phyloP scores from a whole-genome alignment of 2,113 vertebrate genomes.

The Pelusios castaneus region DNA sequence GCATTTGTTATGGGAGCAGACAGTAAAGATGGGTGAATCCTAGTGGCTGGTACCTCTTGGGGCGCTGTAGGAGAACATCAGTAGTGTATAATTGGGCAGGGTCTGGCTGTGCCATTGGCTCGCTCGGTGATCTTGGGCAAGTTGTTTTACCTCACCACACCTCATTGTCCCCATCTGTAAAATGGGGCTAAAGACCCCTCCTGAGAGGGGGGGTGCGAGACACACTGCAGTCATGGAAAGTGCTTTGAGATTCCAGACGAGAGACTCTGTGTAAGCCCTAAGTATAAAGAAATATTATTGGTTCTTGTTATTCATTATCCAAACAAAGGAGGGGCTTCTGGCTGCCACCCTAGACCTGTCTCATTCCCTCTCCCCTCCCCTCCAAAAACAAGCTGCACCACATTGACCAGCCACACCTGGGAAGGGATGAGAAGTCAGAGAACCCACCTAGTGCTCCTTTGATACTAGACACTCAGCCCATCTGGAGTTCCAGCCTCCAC shows the following conservation, averaged over 20 bases:
- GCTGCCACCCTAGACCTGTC: neutral
- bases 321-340: neutral
- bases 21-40: neutral
- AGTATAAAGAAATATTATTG: neutral
- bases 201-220: neutral
- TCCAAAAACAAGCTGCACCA: neutral
- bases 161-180: neutral
- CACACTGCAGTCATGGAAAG: neutral
- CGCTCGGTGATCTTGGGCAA: neutral
- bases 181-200: neutral
- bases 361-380: neutral
- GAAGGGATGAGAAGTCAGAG: neutral
- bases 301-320: neutral
- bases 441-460: neutral
- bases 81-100: neutral
- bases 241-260: neutral
- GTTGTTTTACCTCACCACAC: neutral
- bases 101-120: neutral
- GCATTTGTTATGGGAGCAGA: neutral
- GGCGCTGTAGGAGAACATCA: neutral
- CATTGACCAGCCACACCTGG: neutral
- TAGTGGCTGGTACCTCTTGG: neutral
- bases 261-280: neutral
- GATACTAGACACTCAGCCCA: neutral
- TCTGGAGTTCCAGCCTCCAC: neutral